Percentiles rank a stretch among this genome's conserved stretches.
Conservation (phyloP, 2,888 invertebrate species). For the Lutraria lutraria region DNA sequence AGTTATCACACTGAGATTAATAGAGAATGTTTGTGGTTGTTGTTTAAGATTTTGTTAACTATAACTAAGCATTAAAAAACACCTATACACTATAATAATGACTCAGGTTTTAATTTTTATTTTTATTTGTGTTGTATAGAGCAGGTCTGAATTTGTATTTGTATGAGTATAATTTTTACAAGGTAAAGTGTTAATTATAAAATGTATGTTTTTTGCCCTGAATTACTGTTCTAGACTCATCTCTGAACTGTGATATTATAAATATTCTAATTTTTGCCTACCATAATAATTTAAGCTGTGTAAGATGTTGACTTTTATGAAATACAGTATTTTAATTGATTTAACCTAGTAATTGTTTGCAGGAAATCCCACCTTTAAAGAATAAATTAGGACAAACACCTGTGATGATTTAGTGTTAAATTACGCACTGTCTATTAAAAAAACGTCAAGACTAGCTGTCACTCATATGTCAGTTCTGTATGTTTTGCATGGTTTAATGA, state of each 20-base stretch:
- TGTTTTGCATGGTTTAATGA: neutral
- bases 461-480: constrained; percentile 13
- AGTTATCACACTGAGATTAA: no score
- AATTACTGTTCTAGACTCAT: neutral
- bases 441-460: neutral
- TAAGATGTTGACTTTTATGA: neutral
- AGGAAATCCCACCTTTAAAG: neutral
- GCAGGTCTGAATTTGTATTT: no score
- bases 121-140: no score
- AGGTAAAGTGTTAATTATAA: neutral
- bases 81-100: no score
- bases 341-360: neutral
- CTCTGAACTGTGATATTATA: neutral
- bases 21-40: no score
- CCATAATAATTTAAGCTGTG: neutral
- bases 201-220: neutral
- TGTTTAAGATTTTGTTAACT: no score
- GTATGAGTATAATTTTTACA: neutral
- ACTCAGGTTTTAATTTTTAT: no score
- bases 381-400: constrained; percentile 13
- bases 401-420: constrained; percentile 8
- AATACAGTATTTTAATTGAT: neutral
- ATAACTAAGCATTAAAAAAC: no score
- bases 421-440: neutral
- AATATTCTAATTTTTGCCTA: neutral